A percentile compares a stretch with the other conserved stretches of the same genome.
Evolutionary conservation across 2,797 vertebrate species (phyloP).

Genomic region (Paramormyrops hopkinsi): DNA sequence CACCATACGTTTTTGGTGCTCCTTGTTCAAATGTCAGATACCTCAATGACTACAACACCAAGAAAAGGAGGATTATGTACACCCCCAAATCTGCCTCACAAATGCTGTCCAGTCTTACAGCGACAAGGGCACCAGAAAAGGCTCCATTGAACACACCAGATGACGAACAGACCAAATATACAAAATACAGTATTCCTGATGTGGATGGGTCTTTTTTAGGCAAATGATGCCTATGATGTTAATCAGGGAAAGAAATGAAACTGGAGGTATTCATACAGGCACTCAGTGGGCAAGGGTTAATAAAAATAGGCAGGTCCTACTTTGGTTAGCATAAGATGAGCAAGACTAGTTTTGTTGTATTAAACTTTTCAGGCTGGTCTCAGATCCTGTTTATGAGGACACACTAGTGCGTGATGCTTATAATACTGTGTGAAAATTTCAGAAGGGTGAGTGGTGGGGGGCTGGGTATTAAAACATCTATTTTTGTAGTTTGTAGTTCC

Average conservation of each 20-base stretch:
- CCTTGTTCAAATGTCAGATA: not conserved
- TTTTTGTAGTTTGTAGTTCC: not conserved
- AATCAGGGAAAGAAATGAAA: not conserved
- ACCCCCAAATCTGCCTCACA: not conserved
- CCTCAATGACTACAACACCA: not conserved
- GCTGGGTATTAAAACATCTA: not conserved
- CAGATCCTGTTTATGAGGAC: slow-evolving; percentile 9
- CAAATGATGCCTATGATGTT: not conserved
- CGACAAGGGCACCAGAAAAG: not conserved
- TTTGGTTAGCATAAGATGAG: not conserved
- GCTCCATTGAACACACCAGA: not conserved
- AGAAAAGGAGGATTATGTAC: not conserved
- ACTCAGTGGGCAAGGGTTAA: not conserved
- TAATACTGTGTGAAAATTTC: slow-evolving; percentile 16
- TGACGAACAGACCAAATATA: not conserved
- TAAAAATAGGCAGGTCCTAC: not conserved
- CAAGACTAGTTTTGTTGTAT: not conserved
- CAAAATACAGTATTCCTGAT: not conserved
- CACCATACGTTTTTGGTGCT: not conserved
- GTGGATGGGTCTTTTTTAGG: not conserved
- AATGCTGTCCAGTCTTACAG: not conserved
- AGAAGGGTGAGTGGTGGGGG: not conserved
- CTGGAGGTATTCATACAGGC: not conserved
- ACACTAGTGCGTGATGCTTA: slow-evolving; percentile 45
- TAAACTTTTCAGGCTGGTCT: not conserved